phyloP scores from a whole-genome alignment of 2,888 invertebrate genomes.

The Phyllotreta striolata region DNA sequence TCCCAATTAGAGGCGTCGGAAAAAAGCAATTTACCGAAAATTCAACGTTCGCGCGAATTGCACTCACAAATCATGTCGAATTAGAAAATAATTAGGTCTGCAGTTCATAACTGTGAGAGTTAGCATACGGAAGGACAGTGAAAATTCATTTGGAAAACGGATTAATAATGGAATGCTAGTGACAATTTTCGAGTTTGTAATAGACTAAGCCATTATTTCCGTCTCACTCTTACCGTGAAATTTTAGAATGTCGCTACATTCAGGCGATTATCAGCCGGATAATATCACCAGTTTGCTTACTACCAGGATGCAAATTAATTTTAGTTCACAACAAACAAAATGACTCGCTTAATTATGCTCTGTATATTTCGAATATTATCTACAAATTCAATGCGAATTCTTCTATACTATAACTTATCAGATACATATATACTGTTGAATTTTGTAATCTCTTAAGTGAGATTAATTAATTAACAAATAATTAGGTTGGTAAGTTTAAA shows the following conservation, averaged over 20 bases:
- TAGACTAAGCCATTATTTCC: slow-evolving; percentile 13
- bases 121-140: slow-evolving; percentile 38
- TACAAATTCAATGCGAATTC: too few species aligned
- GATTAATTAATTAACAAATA: too few species aligned
- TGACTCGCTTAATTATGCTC: too few species aligned
- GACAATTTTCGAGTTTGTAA: slow-evolving; percentile 29
- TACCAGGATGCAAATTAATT: slow-evolving; percentile 11
- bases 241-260: slow-evolving; percentile 5
- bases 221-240: slow-evolving; percentile 12
- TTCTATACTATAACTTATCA: too few species aligned
- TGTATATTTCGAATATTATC: too few species aligned
- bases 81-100: slow-evolving; percentile 40
- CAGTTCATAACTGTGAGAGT: slow-evolving; percentile 38
- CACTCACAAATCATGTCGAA: slow-evolving; percentile 40
- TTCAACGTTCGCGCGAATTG: slow-evolving; percentile 23
- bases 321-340: not conserved
- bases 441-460: too few species aligned
- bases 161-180: slow-evolving; percentile 37
- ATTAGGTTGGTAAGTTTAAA: too few species aligned
- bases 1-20: slow-evolving; percentile 22
- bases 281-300: slow-evolving; percentile 5
- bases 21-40: slow-evolving; percentile 34
- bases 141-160: slow-evolving; percentile 37
- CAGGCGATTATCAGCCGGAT: slow-evolving; percentile 11
- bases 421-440: too few species aligned